Evolutionary conservation across 1,140 invertebrate species (phyloP).

Genomic region (Magallana angulata): DNA sequence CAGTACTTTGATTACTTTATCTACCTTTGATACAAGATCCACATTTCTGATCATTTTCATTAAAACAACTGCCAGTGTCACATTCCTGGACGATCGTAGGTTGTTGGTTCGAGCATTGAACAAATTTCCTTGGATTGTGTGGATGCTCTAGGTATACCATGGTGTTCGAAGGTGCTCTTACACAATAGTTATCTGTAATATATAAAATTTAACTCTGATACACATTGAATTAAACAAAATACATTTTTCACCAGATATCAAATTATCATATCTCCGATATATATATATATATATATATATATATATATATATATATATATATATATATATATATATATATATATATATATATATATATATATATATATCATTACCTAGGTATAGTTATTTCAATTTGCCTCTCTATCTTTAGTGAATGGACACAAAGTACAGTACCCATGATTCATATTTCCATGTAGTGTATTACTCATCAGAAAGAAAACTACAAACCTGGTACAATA

Average conservation of each 20-base stretch:
- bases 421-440: background rate
- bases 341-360: background rate
- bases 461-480: background rate
- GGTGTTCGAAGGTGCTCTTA: background rate
- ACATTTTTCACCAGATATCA: too few species aligned
- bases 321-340: background rate
- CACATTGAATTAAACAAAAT: too few species aligned
- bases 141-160: background rate
- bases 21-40: constrained; percentile 8
- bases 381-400: background rate
- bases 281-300: background rate
- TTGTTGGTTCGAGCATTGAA: constrained; percentile 1
- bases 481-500: constrained; percentile 35
- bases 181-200: background rate
- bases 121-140: background rate
- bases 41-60: constrained; percentile 7
- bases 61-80: background rate
- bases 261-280: too few species aligned
- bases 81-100: background rate
- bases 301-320: background rate
- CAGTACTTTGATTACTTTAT: too few species aligned
- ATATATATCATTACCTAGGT: background rate
- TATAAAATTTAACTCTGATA: background rate
- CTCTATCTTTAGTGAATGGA: background rate
- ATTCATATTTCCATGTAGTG: too few species aligned